Evolutionary conservation across 2,797 vertebrate genomes (phyloP).

Genomic region (Melopsittacus undulatus): DNA sequence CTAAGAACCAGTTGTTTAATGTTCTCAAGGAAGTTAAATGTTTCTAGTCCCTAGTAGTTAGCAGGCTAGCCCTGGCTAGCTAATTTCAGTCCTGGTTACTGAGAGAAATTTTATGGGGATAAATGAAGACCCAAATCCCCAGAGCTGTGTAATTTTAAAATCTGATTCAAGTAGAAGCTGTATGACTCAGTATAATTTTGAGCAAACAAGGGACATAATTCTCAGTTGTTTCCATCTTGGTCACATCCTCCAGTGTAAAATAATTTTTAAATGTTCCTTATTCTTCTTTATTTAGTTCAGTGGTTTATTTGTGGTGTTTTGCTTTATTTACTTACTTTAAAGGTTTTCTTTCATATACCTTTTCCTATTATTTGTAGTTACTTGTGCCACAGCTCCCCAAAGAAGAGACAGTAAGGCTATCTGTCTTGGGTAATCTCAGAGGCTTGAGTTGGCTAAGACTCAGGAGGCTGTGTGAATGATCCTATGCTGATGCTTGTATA

Average conservation of each 20-base stretch:
- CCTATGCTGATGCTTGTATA: rapidly evolving
- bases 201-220: background rate
- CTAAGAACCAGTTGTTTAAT: background rate
- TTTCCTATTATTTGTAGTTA: background rate
- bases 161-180: background rate
- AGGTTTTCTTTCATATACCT: background rate
- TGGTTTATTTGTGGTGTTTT: background rate
- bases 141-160: background rate
- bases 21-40: background rate
- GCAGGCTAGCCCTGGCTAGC: background rate
- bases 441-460: background rate
- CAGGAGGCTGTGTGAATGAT: background rate
- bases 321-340: background rate
- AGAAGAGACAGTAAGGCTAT: background rate
- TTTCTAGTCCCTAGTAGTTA: background rate
- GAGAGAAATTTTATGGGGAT: background rate
- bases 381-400: background rate
- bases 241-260: background rate
- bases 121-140: background rate
- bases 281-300: background rate
- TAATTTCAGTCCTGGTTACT: background rate
- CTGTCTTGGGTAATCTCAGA: background rate
- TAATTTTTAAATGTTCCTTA: background rate
- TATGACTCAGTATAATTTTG: background rate
- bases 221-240: background rate